These are phyloP conservation scores for Zingel zingel DNA, from an alignment of 2,113 vertebrate species.

Conservation along the genomic window DNA sequence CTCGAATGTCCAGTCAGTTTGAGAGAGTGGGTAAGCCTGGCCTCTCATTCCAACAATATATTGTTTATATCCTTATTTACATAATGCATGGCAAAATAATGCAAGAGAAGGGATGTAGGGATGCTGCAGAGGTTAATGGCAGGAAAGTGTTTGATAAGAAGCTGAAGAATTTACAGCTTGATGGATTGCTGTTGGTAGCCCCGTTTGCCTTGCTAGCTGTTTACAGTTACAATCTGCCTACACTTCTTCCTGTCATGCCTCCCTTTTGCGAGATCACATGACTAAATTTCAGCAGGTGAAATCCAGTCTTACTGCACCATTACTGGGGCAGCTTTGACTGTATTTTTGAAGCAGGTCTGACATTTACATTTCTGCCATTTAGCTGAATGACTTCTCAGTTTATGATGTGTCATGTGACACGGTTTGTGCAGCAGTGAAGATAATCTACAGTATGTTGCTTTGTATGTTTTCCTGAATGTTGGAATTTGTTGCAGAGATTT, in stretches of 20 bases:
- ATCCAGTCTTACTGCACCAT: background rate
- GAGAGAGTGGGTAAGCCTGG: background rate
- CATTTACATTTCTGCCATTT: conserved; percentile 11
- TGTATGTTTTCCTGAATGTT: background rate
- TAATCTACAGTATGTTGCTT: background rate
- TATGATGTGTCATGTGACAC: background rate
- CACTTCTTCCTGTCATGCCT: background rate
- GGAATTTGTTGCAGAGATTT: background rate
- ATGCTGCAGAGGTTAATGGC: no score
- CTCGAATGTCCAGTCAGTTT: background rate
- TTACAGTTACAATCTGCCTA: no score
- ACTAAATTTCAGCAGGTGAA: background rate
- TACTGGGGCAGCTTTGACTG: background rate
- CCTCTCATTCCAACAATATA: background rate
- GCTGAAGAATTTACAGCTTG: no score
- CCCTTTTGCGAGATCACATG: background rate
- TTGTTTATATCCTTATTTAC: background rate
- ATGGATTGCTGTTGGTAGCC: no score
- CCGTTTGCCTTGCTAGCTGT: no score
- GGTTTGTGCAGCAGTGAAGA: background rate
- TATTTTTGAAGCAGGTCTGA: background rate
- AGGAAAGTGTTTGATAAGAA: background rate
- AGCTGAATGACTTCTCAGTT: background rate
- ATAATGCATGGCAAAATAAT: no score
- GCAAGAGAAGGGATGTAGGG: no score